A percentile compares a stretch with the other conserved stretches of the same genome.
Evolutionary conservation across 2,113 vertebrate genomes (phyloP).

Genomic region (Cebidichthys violaceus): DNA sequence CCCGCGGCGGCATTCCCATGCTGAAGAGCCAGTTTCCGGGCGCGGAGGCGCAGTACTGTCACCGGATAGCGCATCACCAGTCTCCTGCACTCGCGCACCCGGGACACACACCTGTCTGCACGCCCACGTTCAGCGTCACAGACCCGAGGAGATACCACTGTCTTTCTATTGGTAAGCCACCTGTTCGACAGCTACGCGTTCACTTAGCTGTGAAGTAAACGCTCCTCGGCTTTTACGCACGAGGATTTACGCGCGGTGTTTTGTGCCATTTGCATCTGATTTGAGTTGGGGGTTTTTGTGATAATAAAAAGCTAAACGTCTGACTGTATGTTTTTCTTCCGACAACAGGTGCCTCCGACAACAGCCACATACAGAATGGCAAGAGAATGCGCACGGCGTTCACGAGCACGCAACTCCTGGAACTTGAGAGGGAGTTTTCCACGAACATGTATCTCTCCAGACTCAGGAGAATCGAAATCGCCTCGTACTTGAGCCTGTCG

Average conservation of each 20-base stretch:
- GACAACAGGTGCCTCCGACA: constrained; percentile 87
- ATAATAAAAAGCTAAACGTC: background rate
- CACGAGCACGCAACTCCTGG: constrained; percentile 97
- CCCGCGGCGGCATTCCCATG: constrained; percentile 87
- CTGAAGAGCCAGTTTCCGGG: constrained; percentile 91
- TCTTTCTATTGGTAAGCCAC: constrained; percentile 91
- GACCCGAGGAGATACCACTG: constrained; percentile 97
- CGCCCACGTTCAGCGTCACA: constrained; percentile 92
- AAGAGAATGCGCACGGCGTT: constrained; percentile 99
- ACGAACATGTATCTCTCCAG: constrained; percentile 99
- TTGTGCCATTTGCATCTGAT: background rate
- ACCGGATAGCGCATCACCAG: constrained; percentile 86
- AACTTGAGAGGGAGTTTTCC: constrained; percentile 97
- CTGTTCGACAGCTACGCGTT: constrained; percentile 23
- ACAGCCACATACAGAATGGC: constrained; percentile 90
- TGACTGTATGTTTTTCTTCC: background rate
- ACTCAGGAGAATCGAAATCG: constrained; percentile 96
- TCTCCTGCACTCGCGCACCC: constrained; percentile 87
- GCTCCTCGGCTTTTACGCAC: background rate
- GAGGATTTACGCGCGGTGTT: constrained; percentile 13
- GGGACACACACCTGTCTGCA: constrained; percentile 91
- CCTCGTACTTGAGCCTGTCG: constrained; percentile 96
- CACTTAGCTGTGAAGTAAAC: background rate
- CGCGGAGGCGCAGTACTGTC: constrained; percentile 89
- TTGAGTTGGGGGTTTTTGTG: background rate